These are phyloP conservation scores for Phrynocephalus guinanensis DNA, from an alignment of 2,797 vertebrate species.

Conservation along the genomic window DNA sequence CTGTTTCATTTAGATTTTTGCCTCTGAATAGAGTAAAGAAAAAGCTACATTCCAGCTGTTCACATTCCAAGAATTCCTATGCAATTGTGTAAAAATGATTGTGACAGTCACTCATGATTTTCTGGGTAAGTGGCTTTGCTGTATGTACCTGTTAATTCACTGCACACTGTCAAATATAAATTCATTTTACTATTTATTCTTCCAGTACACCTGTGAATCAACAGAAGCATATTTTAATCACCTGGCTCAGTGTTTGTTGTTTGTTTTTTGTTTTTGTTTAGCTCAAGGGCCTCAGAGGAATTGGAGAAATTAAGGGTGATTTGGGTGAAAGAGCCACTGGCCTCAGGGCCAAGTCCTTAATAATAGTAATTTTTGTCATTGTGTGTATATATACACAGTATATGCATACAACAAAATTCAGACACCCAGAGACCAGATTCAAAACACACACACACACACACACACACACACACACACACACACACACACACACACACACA, in stretches of 20 bases:
- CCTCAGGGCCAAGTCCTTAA: not conserved
- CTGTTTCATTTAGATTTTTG: not conserved
- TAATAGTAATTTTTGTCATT: no score
- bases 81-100: not conserved
- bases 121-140: constrained; percentile 13
- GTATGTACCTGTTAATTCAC: constrained; percentile 20
- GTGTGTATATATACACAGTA: no score
- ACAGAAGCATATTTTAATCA: not conserved
- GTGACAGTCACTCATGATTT: not conserved
- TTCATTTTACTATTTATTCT: constrained; percentile 22
- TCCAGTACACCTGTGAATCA: not conserved
- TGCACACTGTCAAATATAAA: not conserved
- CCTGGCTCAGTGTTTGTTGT: not conserved
- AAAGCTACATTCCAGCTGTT: not conserved
- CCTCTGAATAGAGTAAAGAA: not conserved
- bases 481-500: no score
- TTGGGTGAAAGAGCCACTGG: not conserved
- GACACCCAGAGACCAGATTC: no score
- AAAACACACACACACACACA: no score
- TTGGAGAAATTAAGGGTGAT: not conserved
- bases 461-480: no score
- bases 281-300: not conserved
- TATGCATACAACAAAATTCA: no score
- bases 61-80: not conserved
- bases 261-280: not conserved